phyloP scores from a whole-genome alignment of 2,797 vertebrate species.

The Spinus pinus region DNA sequence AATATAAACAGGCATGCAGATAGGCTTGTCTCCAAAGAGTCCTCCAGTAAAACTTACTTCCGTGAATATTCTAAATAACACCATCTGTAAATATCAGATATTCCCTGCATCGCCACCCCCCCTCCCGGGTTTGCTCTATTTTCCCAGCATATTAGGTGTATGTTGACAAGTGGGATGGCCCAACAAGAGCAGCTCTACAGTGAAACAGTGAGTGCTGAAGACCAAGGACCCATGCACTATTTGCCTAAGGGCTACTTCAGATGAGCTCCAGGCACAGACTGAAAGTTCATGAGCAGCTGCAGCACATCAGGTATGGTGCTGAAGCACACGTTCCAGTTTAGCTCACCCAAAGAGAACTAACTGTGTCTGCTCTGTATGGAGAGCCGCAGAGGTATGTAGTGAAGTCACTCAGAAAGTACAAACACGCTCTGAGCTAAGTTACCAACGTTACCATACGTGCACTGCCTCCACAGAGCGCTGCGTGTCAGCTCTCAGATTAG shows the following conservation, averaged over 20 bases:
- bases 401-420: neutral
- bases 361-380: neutral
- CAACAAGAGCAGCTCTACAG: neutral
- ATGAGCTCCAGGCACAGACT: neutral
- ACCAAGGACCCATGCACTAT: neutral
- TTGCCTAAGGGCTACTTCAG: neutral
- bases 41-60: neutral
- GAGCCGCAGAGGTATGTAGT: fast-evolving
- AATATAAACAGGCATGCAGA: neutral
- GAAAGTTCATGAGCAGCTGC: fast-evolving
- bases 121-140: neutral
- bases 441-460: fast-evolving
- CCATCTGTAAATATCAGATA: neutral
- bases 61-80: neutral
- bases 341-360: neutral
- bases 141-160: neutral
- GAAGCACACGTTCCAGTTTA: neutral
- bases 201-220: neutral
- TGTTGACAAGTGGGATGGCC: neutral
- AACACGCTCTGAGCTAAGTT: neutral
- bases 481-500: neutral
- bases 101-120: too few relatives aligned
- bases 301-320: neutral
- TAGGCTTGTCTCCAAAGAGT: neutral
- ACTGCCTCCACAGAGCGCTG: fast-evolving